Base-by-base conservation (phyloP, 2,888 invertebrate genomes). In the Spodoptera picta region DNA sequence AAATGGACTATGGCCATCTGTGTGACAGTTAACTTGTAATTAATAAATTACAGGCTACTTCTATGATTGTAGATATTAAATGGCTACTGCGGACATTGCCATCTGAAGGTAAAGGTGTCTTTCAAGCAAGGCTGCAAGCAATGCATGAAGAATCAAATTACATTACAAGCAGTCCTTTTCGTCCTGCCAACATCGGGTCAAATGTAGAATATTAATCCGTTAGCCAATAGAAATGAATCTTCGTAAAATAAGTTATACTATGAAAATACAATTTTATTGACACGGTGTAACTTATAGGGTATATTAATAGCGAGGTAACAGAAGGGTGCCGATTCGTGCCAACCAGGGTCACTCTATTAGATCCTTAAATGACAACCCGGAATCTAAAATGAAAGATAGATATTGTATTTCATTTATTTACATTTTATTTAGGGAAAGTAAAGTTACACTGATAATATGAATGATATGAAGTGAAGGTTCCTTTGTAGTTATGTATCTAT, bases 71-170 rank as follows among this genome's bases (percentile, higher is more conserved):
- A 36, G 7, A 36, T 36, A 36, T 36, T 36, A 7, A 36, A 36
- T 36, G 36, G 36, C 36, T 36, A 47, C 62, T 44, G n/a, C 11
- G 46, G 36, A 48, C 14, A 42, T 45, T 57, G 50, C n/a, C 47
- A 52, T 61, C 44, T 10, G 41, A 61, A 57, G 55, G 66, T 46
- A 53, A 56, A 57, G 47, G 47, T 53, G 65, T 48, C 50, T 69
- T 58, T 64, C 69, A 57, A 66, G 76, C 83, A 84, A 88, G 87
- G 85, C 71, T 83, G 59, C 75, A 75, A 87, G 77, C 82, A 82
- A 82, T 65, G 86, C 87, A 83, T 87, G 82, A 87, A 85, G 84
- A 81, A 85, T 89, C 83, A 75, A 81, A 85, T 89, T 84, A 83
- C 86, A 72, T 61, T 84, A 83, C 86, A 72, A 57, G 46, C 44